phyloP scores from a whole-genome alignment of 2,113 vertebrate genomes.

The Lycocorax pyrrhopterus region DNA sequence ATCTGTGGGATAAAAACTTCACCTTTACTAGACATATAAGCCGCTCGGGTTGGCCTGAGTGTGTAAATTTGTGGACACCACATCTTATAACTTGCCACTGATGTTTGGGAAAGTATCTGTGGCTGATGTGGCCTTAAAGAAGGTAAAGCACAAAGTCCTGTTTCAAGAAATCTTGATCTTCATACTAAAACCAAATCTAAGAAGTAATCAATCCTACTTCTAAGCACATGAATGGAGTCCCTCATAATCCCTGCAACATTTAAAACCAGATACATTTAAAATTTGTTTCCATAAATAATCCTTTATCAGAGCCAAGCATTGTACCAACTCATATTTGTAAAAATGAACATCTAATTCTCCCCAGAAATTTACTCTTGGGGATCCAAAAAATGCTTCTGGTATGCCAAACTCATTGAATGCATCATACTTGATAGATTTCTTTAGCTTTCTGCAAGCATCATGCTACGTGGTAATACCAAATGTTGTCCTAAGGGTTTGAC shows the following conservation, averaged over 20 bases:
- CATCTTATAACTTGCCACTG: background rate
- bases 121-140: background rate
- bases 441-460: slow-evolving; percentile 6
- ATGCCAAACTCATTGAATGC: background rate
- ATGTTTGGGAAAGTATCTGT: background rate
- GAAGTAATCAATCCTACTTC: background rate
- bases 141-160: background rate
- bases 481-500: slow-evolving; percentile 57
- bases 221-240: background rate
- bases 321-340: background rate
- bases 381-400: background rate
- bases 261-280: background rate
- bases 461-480: background rate
- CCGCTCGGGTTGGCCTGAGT: background rate
- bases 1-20: background rate
- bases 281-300: background rate
- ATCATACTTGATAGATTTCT: background rate
- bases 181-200: background rate
- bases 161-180: background rate
- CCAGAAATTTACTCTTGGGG: background rate
- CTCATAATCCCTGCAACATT: background rate
- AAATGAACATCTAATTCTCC: background rate
- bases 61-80: background rate
- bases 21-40: background rate
- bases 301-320: background rate